Evolutionary conservation across 1,140 invertebrate genomes (phyloP), one percentile per base, ranked within the genome.

Genomic region (Micrasema longulum): DNA sequence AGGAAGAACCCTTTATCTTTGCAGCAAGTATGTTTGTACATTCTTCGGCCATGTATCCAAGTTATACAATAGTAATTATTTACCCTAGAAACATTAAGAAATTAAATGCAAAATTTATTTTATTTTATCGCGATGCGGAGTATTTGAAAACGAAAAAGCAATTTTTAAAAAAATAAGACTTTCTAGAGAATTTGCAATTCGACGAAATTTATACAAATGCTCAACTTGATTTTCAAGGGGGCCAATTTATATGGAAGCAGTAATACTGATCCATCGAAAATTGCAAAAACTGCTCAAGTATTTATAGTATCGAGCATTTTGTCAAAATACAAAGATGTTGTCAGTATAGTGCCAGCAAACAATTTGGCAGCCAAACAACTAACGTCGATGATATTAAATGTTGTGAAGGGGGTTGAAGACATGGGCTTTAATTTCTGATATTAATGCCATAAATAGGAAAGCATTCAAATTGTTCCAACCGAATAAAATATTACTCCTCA

Each of bases 381-480:
- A n/a, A n/a, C n/a, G n/a, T n/a, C n/a, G n/a, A n/a, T n/a, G n/a
- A n/a, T n/a, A n/a, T n/a, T n/a, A n/a, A n/a, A n/a, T n/a, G n/a
- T n/a, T n/a, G n/a, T n/a, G n/a, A n/a, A n/a, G n/a, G n/a, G n/a
- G n/a, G n/a, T n/a, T n/a, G 36, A 38, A 38, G 12, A 38, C 12
- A 38, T 7, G 6, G 12, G 6, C 6, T 38, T 38, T 38, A 38
- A 38, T 38, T 7, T 38, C 36, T 12, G 12, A 38, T 38, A 38
- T 7, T 38, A 38, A 38, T 38, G 36, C 36, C 36, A 6, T 38
- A 38, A 38, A 64, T 36, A 65, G 18, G 57, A 74, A 47, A 3
- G 65, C 38, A 71, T 45, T 35, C 22, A 22, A 43, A 20, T 11
- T 38, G 36, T 38, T 38, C 36, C 36, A 38, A n/a, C n/a, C n/a